Evolutionary conservation across 2,113 vertebrate species (phyloP).

Genomic region (Trichechus manatus): DNA sequence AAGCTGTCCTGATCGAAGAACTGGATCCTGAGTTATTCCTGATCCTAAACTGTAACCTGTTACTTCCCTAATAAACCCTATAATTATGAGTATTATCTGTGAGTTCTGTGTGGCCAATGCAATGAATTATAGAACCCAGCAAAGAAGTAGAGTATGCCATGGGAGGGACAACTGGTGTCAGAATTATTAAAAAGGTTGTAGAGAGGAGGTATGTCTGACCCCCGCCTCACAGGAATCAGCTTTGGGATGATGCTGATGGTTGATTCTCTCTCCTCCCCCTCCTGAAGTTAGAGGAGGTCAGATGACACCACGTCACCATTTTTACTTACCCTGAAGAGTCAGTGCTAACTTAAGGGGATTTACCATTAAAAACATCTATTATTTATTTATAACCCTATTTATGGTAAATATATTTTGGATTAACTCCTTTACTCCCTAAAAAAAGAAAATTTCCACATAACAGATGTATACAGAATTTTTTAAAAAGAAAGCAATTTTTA

Average conservation of each 20-base stretch:
- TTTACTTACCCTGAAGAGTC: background rate
- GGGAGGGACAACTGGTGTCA: too few species aligned
- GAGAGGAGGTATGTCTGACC: too few species aligned
- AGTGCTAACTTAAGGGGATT: slow-evolving; percentile 3
- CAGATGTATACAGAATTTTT: background rate
- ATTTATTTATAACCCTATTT: slow-evolving; percentile 13
- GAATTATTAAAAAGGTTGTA: too few species aligned
- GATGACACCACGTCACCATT: too few species aligned
- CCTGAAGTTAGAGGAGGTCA: too few species aligned
- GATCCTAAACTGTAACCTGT: background rate
- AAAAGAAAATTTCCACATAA: background rate
- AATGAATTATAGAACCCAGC: background rate
- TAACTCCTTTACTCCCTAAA: slow-evolving; percentile 26
- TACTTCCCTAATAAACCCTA: background rate
- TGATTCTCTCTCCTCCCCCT: too few species aligned
- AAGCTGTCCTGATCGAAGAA: background rate
- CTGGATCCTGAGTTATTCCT: background rate
- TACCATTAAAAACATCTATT: slow-evolving; percentile 32
- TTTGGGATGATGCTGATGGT: too few species aligned
- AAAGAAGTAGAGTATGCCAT: too few species aligned
- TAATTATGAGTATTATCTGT: background rate
- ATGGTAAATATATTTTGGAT: background rate
- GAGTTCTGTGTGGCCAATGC: background rate
- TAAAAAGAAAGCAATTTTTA: background rate
- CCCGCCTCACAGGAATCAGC: too few species aligned